Evolutionary conservation across 2,797 vertebrate species (phyloP), one percentile per base, ranked within the genome.

Genomic region (Eospalax fontanierii): DNA sequence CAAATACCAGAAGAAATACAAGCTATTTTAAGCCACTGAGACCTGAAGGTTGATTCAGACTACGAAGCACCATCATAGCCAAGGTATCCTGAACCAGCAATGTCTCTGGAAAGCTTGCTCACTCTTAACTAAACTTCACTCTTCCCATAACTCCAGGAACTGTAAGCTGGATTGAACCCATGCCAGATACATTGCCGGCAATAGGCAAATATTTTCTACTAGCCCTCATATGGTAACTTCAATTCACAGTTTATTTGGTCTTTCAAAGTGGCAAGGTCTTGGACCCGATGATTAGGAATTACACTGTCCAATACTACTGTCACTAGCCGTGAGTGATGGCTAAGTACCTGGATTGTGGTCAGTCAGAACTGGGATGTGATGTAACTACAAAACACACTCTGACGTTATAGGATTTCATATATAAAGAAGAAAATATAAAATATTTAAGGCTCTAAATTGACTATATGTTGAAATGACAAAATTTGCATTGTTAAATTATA

Each of bases 221-320:
- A 71, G 61, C 76, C 33, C 40, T 70, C 61, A 28, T 90, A 30
- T 90, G 40, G 28, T n/a, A 87, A 89, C 65, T 71, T 61, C 7
- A 83, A 71, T 19, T 78, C 38, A 16, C 14, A 71, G 63, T 76
- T 84, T 90, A 88, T 91, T 85, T 19, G 82, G 38, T 94, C 15
- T 92, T 63, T 94, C 90, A 74, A 79, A 28, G 26, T 54, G 84
- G 19, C 74, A 54, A 90, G 65, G 83, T 93, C 71, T 73, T 66
- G 82, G 50, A 87, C 33, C 65, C 54, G 74, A 70, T n/a, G 15
- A 88, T 65, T 91, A 65, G 75, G 74, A 93, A 85, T 18, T 57
- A 10, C 0, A 38, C 15, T 61, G 38, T 33, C 30, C 24, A 79
- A 87, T 75, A 70, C 15, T 28, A 76, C 3, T 81, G 70, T 38